Conservation (phyloP, 2,888 invertebrate genomes). For the Lymantria dispar region DNA sequence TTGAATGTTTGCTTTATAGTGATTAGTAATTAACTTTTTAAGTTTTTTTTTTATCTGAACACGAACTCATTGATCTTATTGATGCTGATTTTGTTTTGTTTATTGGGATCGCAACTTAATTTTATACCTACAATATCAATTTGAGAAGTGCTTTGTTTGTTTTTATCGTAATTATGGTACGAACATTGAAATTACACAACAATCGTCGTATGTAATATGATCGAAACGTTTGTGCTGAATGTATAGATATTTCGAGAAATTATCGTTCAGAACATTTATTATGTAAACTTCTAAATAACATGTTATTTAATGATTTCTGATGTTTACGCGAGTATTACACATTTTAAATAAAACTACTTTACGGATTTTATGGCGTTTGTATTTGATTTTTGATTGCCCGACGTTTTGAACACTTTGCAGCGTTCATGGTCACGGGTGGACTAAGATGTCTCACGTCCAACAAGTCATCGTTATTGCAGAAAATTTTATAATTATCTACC, state of each 20-base stretch:
- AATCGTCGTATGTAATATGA: slow-evolving; percentile 18
- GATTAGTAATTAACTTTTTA: slow-evolving; percentile 78
- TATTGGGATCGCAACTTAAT: slow-evolving; percentile 56
- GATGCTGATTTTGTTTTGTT: slow-evolving; percentile 61
- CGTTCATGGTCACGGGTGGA: too few species aligned
- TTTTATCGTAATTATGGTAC: slow-evolving; percentile 30
- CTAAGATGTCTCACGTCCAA: too few species aligned
- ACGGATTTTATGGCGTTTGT: too few species aligned
- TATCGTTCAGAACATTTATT: background rate
- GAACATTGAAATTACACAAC: slow-evolving; percentile 22
- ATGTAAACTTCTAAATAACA: background rate
- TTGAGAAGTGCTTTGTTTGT: slow-evolving; percentile 35
- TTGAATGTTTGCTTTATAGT: slow-evolving; percentile 82
- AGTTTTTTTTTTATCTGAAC: slow-evolving; percentile 58
- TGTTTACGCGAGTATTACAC: too few species aligned
- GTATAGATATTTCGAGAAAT: background rate
- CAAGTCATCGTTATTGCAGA: too few species aligned
- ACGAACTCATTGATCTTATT: slow-evolving; percentile 63
- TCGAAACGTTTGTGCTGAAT: slow-evolving; percentile 8
- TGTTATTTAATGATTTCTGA: too few species aligned
- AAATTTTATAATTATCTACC: too few species aligned
- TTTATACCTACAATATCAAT: slow-evolving; percentile 59
- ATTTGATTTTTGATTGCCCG: too few species aligned
- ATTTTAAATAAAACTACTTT: too few species aligned
- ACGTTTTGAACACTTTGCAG: too few species aligned